Evolutionary conservation across 2,888 invertebrate species (phyloP).

Genomic region (Lepas anatifera): DNA sequence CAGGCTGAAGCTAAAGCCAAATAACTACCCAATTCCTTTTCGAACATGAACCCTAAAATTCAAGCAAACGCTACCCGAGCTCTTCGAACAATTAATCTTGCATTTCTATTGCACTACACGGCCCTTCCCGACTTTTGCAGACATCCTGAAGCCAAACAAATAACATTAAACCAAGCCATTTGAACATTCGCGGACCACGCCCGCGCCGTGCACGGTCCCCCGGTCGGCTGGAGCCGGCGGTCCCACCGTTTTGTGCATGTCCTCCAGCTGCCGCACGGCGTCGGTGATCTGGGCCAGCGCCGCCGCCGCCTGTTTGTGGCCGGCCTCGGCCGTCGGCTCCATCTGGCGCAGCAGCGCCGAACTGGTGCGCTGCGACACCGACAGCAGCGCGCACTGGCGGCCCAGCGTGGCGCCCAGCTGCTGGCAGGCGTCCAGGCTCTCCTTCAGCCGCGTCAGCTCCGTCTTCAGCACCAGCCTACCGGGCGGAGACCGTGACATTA

Average conservation of each 20-base stretch:
- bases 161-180: too few relatives aligned
- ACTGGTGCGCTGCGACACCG: conserved; percentile 4
- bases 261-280: background rate
- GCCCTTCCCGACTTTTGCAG: too few relatives aligned
- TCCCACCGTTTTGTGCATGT: background rate
- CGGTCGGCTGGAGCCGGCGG: background rate
- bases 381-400: conserved; percentile 12
- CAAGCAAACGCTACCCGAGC: too few relatives aligned
- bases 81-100: too few relatives aligned
- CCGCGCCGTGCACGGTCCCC: background rate
- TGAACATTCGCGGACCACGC: too few relatives aligned
- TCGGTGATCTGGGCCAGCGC: background rate
- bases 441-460: conserved; percentile 10
- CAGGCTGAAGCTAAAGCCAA: too few relatives aligned
- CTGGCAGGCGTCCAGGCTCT: conserved; percentile 10
- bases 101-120: too few relatives aligned
- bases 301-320: background rate
- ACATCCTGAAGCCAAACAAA: too few relatives aligned
- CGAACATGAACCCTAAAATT: too few relatives aligned
- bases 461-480: conserved; percentile 14
- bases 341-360: background rate
- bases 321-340: background rate
- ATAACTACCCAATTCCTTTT: too few relatives aligned
- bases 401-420: conserved; percentile 6
- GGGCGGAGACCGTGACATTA: too few relatives aligned